Base-by-base conservation (phyloP, 2,888 invertebrate species). In the Caenorhabditis parvicauda region DNA sequence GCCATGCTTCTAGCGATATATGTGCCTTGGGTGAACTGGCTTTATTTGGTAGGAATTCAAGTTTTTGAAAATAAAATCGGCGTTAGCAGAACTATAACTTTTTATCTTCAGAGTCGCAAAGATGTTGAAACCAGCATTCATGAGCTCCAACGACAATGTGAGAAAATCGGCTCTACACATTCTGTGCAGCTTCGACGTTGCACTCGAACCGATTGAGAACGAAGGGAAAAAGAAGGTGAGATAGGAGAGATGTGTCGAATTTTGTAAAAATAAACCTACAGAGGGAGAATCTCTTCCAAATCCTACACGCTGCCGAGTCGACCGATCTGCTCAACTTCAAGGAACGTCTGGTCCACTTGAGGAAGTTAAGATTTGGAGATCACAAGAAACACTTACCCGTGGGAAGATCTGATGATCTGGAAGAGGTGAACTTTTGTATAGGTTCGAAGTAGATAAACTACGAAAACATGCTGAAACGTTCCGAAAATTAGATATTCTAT, bases 281-380 rank as follows among this genome's bases (percentile, higher is more conserved):
- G 25, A 24, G 44, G 12, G 52, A 38, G 25, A 45, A 44, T 1
- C 57, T 49, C 3, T 76, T 72, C 58, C 50, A 59, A 17, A 50
- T 73, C 27, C 49, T 76, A 14, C 75, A 82, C 52, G 82, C 86
- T 49, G 88, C 89, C 0, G 92, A 92, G 83, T 85, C 85, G 22
- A 87, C 88, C 41, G 84, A 86, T 19, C 87, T 94, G 2, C 88
- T 89, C 69, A 89, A 88, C 25, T 92, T 91, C 80, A 86, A 93
- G 59, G 87, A 89, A 37, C 89, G 90, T 81, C 81, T 92, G 35
- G 85, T 88, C 55, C 88, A 76, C 84, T 54, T 72, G 3, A 58
- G 72, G 27, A 72, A 70, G 29, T 59, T 72, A 7, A 41, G 58
- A 7, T 48, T 48, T 43, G 69, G 65, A 14, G 35, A 51, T 19